Conservation (phyloP, 2,113 vertebrate species). For the Bettongia penicillata region DNA sequence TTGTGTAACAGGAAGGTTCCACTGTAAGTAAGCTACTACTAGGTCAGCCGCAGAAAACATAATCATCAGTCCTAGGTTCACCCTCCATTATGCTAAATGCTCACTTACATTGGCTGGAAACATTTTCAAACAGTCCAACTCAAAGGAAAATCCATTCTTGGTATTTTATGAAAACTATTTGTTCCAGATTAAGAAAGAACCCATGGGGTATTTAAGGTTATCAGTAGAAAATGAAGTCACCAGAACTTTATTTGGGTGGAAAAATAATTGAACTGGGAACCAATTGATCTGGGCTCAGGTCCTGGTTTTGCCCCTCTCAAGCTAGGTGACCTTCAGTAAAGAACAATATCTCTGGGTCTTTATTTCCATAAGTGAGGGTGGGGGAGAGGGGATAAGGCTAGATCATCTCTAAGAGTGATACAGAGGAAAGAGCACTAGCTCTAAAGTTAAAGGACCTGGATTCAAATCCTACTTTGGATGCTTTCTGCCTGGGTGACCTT, state of each 20-base stretch:
- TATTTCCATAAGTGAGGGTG: neutral
- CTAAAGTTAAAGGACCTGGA: neutral
- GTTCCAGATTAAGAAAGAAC: neutral
- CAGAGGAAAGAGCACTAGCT: neutral
- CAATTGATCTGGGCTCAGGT: neutral
- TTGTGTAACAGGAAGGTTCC: conserved; percentile 62
- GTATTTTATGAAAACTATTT: neutral
- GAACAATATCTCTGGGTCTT: neutral
- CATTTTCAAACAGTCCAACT: neutral
- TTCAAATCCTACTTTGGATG: neutral
- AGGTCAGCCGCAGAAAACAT: conserved; percentile 55
- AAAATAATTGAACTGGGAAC: neutral
- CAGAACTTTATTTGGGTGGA: neutral
- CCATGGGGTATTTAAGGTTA: neutral
- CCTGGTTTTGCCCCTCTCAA: neutral
- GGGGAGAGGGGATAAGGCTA: neutral
- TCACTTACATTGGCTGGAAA: conserved; percentile 49
- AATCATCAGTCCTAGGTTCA: conserved; percentile 62
- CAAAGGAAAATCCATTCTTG: neutral
- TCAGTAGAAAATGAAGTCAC: neutral
- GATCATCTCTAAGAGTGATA: neutral
- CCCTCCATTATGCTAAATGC: conserved; percentile 62
- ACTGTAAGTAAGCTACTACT: neutral
- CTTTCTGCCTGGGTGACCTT: neutral
- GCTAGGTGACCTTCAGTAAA: neutral